Percentiles rank a stretch among this genome's conserved stretches.
Conservation (phyloP, 2,797 vertebrate genomes). For the Phoxinus dragarum region DNA sequence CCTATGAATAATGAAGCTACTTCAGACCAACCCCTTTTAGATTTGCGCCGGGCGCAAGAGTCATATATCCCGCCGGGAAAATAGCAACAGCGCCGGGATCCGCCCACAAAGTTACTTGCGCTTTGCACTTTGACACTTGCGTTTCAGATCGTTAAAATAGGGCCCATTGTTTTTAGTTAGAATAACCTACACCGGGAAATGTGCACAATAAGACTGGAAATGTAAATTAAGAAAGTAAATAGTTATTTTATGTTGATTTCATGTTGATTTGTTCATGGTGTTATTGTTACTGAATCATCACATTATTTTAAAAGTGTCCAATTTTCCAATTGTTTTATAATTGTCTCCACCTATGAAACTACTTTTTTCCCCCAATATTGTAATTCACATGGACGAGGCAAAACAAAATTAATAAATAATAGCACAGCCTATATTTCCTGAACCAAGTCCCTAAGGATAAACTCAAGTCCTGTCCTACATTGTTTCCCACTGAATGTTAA, state of each 20-base stretch:
- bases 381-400: background rate
- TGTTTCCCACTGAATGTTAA: background rate
- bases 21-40: too few species aligned
- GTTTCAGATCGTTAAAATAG: too few species aligned
- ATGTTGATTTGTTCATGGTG: background rate
- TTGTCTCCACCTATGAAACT: background rate
- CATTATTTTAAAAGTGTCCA: background rate
- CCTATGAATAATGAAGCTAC: too few species aligned
- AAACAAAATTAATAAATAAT: background rate
- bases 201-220: background rate
- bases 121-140: too few species aligned
- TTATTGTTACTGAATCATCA: background rate
- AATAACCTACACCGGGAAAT: background rate
- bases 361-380: background rate
- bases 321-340: background rate
- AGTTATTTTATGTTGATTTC: background rate
- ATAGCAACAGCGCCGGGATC: too few species aligned
- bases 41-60: too few species aligned
- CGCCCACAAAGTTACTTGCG: too few species aligned
- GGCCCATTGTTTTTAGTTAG: background rate
- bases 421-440: background rate
- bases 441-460: slow-evolving; percentile 7
- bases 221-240: background rate
- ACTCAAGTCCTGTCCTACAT: background rate
- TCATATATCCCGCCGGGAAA: too few species aligned